Percentiles rank a stretch among this genome's conserved stretches.
Evolutionary conservation across 2,113 vertebrate species (phyloP).

Genomic region (Siniperca chuatsi): DNA sequence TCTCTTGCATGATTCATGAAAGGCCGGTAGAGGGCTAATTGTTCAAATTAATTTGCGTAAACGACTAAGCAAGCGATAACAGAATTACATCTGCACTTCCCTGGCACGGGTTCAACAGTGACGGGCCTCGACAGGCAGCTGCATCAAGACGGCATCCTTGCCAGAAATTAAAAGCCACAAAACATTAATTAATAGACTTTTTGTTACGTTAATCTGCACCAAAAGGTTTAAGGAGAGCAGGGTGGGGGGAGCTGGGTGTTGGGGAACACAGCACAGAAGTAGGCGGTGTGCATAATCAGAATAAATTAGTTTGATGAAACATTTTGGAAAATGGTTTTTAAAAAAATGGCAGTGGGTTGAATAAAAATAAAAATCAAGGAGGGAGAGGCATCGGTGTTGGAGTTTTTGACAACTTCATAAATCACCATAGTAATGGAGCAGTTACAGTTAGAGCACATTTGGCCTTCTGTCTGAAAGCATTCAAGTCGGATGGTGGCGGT

Average conservation of each 20-base stretch:
- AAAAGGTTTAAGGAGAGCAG: constrained; percentile 83
- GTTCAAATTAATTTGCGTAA: constrained; percentile 99
- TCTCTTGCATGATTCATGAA: constrained; percentile 95
- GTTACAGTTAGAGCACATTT: constrained; percentile 88
- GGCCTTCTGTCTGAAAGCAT: constrained; percentile 86
- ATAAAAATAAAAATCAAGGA: constrained; percentile 36
- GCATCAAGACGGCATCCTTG: constrained; percentile 92
- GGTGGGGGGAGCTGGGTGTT: constrained; percentile 81
- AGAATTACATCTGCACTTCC: constrained; percentile 99
- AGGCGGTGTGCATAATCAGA: constrained; percentile 87
- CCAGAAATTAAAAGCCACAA: constrained; percentile 98
- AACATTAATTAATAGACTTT: constrained; percentile 97
- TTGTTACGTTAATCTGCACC: constrained; percentile 95
- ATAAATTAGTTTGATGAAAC: constrained; percentile 92
- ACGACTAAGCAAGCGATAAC: constrained; percentile 99
- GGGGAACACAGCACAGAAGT: constrained; percentile 34
- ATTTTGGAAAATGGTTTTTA: constrained; percentile 75
- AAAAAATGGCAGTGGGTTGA: constrained; percentile 31
- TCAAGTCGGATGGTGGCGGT: constrained; percentile 63
- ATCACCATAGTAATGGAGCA: constrained; percentile 91
- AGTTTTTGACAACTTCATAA: constrained; percentile 91
- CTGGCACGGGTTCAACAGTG: constrained; percentile 94
- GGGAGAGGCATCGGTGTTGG: constrained; percentile 4
- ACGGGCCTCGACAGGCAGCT: constrained; percentile 92
- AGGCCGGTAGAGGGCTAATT: constrained; percentile 97